Base-by-base conservation (phyloP, 2,888 invertebrate species). In the Xanthorhoe designata region DNA sequence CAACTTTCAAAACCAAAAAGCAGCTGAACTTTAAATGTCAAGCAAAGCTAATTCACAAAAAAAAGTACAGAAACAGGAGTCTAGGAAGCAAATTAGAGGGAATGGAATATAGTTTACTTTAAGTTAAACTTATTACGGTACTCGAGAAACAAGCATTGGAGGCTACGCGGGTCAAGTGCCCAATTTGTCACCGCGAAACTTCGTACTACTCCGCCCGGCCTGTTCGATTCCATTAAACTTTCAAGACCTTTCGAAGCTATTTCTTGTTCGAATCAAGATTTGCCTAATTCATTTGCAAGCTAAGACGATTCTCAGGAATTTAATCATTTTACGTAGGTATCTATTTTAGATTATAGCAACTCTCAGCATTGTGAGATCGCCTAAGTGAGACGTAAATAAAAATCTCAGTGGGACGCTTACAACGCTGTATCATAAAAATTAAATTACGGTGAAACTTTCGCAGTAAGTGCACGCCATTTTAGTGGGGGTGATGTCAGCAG, bases 151-250 rank as follows among this genome's bases (percentile, higher is more conserved):
- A 91, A 87, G 89, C 88, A 85, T 88, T 87, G 85, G 84, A 88
- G 90, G 88, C 89, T 83, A 85, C 82, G 84, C 91, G 91, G 92
- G 92, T 92, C 93, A 92, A 93, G 93, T 92, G 90, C 90, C 92
- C 92, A 93, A 93, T 93, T 93, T 93, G 93, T 93, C 93, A 92
- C 92, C 90, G 90, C 86, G 88, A 90, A 92, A 91, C 90, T 92
- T 92, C 88, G 87, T 84, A 86, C 90, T 88, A 87, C 89, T 85
- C 83, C 85, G 85, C 83, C 82, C 77, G 80, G 82, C 85, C 89
- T 83, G 90, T 92, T 92, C 92, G 93, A 92, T 93, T 92, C 93
- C 92, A 92, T 93, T 92, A 91, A 93, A 93, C 91, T 93, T 93
- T 92, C 92, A 90, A 92, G 90, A 90, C 92, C 91, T 91, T 91